Evolutionary conservation across 2,888 invertebrate species (phyloP), one percentile per base, ranked within the genome.

Genomic region (Lissocephala sabroskyi): DNA sequence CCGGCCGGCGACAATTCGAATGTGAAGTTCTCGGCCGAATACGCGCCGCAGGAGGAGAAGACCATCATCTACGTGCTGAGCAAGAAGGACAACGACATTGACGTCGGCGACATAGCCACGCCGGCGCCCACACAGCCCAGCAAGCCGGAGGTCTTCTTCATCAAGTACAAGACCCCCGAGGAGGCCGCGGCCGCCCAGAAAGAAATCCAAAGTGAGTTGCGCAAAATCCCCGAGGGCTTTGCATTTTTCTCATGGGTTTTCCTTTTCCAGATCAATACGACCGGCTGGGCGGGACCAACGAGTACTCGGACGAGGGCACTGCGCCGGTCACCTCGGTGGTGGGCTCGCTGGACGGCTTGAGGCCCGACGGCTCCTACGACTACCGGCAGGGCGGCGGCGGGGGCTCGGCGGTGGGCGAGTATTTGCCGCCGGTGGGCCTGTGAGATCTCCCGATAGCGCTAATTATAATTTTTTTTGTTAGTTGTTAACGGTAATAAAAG

Each of bases 1-100:
- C 85, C 85, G 26, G 50, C 59, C 9, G 55, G 64, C 1, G 58
- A 56, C 1, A 60, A 49, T 41, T 58, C 54, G 3, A 71, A 70
- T 3, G 55, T 77, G 1, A 68, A 59, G 30, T 70, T 82, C 13
- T 73, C 82, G 0, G 82, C 82, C 0, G 80, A 81, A 55, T 63
- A 79, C 54, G 82, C 83, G 3, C 81, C 83, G 16, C 81, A 81
- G 49, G 83, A 84, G 61, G 84, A 84, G 42, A 83, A 83, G 52
- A 84, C 84, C 2, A 81, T 82, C 37, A 84, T 84, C 53, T 84
- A 84, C 51, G 84, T 84, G 5, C 61, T 84, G 39, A 79, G 83
- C 49, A 84, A 84, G 52, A 78, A 79, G 52, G 67, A 78, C 9
- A 64, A 75, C 19, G 80, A 80, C 16, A 52, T 81, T 41, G 59